Conservation (phyloP, 2,113 vertebrate species). For the Ceyx melanurus region DNA sequence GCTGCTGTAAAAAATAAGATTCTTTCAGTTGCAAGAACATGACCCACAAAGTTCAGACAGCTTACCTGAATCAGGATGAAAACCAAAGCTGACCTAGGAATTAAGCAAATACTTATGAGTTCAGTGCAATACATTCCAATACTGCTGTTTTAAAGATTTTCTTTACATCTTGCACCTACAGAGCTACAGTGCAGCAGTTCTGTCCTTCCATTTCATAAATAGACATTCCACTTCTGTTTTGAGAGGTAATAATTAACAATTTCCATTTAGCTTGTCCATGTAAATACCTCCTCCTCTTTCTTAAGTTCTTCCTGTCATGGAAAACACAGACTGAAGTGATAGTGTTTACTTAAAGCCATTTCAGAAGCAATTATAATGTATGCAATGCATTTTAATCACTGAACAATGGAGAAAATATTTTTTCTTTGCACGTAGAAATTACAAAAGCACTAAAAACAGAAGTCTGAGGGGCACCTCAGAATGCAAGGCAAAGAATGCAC, state of each 20-base stretch:
- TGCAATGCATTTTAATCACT: conserved; percentile 32
- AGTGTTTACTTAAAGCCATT: conserved; percentile 16
- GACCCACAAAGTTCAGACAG: not conserved
- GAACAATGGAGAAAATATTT: conserved; percentile 59
- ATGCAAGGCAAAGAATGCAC: not conserved
- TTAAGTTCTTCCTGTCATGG: conserved; percentile 9
- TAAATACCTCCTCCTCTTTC: conserved; percentile 13
- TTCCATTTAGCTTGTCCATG: not conserved
- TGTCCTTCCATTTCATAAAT: not conserved
- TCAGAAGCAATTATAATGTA: conserved; percentile 31
- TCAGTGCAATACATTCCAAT: not conserved
- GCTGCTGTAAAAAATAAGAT: not conserved
- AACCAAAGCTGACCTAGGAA: not conserved
- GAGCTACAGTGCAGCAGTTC: not conserved
- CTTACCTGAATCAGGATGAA: conserved; percentile 3
- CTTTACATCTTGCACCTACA: conserved; percentile 9
- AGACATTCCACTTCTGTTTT: not conserved
- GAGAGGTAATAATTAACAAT: conserved; percentile 25
- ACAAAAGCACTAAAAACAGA: conserved; percentile 61
- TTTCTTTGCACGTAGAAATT: conserved; percentile 39
- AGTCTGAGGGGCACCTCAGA: not conserved
- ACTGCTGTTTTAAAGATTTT: not conserved
- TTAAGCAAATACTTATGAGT: not conserved
- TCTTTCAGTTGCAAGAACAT: not conserved
- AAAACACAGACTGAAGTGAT: conserved; percentile 61